phyloP scores from a whole-genome alignment of 2,797 vertebrate species.

The Chaunax sp. region DNA sequence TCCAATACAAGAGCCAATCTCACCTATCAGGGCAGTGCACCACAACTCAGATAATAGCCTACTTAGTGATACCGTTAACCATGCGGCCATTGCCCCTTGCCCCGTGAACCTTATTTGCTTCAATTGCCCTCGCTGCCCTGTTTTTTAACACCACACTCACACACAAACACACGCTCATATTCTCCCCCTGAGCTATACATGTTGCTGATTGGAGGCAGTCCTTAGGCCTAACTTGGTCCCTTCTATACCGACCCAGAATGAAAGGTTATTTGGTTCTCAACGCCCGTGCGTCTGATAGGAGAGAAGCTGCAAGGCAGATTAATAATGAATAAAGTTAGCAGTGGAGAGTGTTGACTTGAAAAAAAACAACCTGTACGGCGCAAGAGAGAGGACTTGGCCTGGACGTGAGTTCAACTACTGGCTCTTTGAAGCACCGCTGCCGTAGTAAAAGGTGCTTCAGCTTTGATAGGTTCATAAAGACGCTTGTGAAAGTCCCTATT shows the following conservation, averaged over 20 bases:
- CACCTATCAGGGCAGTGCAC: constrained; percentile 30
- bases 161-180: constrained; percentile 21
- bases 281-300: constrained; percentile 71
- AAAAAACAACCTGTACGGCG: constrained; percentile 61
- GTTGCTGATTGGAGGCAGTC: constrained; percentile 23
- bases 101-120: constrained; percentile 65
- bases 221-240: constrained; percentile 19
- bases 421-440: constrained; percentile 57
- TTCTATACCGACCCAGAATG: constrained; percentile 32
- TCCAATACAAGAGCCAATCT: constrained; percentile 15
- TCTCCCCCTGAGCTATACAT: constrained; percentile 20
- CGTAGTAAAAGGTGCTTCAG: constrained; percentile 59
- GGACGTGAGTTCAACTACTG: constrained; percentile 50
- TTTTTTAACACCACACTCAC: constrained; percentile 44
- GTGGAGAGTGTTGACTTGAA: constrained; percentile 58
- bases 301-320: constrained; percentile 58
- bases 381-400: constrained; percentile 68
- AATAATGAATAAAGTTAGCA: constrained; percentile 72
- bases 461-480: constrained; percentile 71
- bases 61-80: constrained; percentile 49
- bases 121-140: constrained; percentile 50
- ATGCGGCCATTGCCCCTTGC: constrained; percentile 67
- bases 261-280: constrained; percentile 66
- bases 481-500: constrained; percentile 42
- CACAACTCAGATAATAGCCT: constrained; percentile 49